phyloP scores from a whole-genome alignment of 2,888 invertebrate genomes.

The Zelleria hepariella region DNA sequence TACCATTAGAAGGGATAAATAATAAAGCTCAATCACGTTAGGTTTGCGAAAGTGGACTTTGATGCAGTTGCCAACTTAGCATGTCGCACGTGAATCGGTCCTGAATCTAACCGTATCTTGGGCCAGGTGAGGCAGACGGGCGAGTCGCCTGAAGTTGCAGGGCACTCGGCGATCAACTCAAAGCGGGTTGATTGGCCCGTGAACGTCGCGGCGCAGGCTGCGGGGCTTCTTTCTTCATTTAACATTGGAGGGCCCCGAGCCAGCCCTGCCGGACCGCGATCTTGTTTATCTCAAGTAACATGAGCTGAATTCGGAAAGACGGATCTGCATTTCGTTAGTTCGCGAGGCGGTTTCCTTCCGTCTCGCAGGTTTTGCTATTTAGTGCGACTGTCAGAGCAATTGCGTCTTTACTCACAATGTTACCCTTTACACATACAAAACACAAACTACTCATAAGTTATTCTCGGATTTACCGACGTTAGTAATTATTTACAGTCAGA shows the following conservation, averaged over 20 bases:
- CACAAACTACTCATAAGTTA: too few species aligned
- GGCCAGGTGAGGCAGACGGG: neutral
- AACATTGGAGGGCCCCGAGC: constrained; percentile 62
- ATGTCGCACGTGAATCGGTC: too few species aligned
- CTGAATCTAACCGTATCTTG: neutral
- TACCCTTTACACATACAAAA: too few species aligned
- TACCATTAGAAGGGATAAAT: too few species aligned
- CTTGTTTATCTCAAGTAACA: constrained; percentile 4
- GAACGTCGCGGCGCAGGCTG: constrained; percentile 53
- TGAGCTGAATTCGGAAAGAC: neutral
- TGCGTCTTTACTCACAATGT: too few species aligned
- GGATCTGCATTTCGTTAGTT: neutral
- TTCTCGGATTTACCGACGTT: neutral
- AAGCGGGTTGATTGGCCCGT: constrained; percentile 65
- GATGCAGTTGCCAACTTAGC: too few species aligned
- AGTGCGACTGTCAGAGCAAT: neutral
- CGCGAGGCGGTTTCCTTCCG: neutral
- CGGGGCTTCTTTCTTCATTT: constrained; percentile 68
- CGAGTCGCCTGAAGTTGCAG: neutral
- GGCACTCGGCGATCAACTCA: neutral
- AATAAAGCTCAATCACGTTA: too few species aligned
- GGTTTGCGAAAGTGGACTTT: too few species aligned
- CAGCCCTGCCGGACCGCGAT: neutral
- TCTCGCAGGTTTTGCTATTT: neutral
- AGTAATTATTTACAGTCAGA: neutral